Percentiles rank a stretch among this genome's conserved stretches.
phyloP scores from a whole-genome alignment of 2,888 invertebrate species.

The Euclidia mi region DNA sequence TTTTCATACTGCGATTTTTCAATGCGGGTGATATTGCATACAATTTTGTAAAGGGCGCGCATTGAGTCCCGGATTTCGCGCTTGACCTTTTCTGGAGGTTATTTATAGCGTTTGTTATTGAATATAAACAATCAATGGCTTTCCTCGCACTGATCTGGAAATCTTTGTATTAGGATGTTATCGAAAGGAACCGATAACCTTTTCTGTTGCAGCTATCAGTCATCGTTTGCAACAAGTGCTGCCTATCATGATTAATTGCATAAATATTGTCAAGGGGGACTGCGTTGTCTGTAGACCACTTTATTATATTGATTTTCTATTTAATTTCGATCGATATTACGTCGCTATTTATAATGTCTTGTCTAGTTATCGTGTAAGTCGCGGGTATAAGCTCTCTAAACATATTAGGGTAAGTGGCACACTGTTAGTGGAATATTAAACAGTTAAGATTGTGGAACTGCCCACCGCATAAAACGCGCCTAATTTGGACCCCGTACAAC shows the following conservation, averaged over 20 bases:
- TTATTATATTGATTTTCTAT: neutral
- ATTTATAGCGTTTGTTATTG: conserved; percentile 79
- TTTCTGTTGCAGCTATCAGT: conserved; percentile 41
- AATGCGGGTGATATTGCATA: conserved; percentile 37
- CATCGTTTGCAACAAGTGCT: conserved; percentile 46
- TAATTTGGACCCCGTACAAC: neutral
- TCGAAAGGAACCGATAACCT: conserved; percentile 54
- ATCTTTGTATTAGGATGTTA: conserved; percentile 35
- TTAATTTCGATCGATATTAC: neutral
- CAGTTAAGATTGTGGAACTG: conserved; percentile 9
- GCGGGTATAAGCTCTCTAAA: neutral
- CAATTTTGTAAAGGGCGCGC: conserved; percentile 74
- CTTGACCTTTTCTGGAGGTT: conserved; percentile 84
- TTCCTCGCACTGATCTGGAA: conserved; percentile 49
- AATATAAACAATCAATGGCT: conserved; percentile 78
- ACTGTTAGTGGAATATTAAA: neutral
- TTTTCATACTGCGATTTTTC: conserved; percentile 18
- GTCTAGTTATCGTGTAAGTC: neutral
- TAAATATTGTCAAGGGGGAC: conserved; percentile 2
- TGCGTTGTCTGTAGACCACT: conserved; percentile 1
- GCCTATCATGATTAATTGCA: conserved; percentile 25
- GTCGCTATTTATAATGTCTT: conserved; percentile 1
- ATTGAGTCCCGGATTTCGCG: conserved; percentile 71
- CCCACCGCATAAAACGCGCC: conserved; percentile 4
- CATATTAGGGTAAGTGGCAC: conserved; percentile 11